Evolutionary conservation across 2,888 invertebrate genomes (phyloP), one percentile per base, ranked within the genome.

Genomic region (Tetragonula carbonaria): DNA sequence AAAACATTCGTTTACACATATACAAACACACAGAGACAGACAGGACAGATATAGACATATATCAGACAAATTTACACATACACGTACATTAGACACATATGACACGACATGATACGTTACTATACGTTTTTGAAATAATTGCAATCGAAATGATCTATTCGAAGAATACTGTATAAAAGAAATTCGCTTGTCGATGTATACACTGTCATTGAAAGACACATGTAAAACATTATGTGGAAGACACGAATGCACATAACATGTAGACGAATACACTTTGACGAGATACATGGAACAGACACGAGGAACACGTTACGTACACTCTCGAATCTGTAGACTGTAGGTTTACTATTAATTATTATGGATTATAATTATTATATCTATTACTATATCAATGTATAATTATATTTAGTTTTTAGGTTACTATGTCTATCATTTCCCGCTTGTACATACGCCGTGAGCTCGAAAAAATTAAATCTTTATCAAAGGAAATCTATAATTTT

Each of bases 391-490:
- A 94, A 91, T 94, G 93, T 93, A 93, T 93, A 94, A 94, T 93
- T 94, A 94, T 93, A 92, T 93, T 94, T 94, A 94, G 94, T 93
- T 92, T 78, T 89, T 94, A 94, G 93, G 92, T 92, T 92, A 92
- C 85, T 86, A 91, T 90, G 87, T 89, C 82, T 90, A 89, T 90
- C 84, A 90, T 87, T 90, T 92, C 90, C 93, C 92, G 94, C 94
- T 94, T 94, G 94, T 94, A 94, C 92, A 94, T 94, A 94, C 88
- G 94, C 94, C 94, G 94, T 94, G 94, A 94, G 93, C 93, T 94
- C 94, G 93, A 93, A 94, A 93, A 93, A 93, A 93, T 92, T 93
- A 91, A 93, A 93, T 92, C 93, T 93, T 92, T 92, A 93, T 93
- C 91, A 91, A 92, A 92, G 90, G 84, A 93, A 92, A 93, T 92